Percentiles rank a stretch among this genome's conserved stretches.
Evolutionary conservation across 2,888 invertebrate species (phyloP).

Genomic region (Cosmia pyralina): DNA sequence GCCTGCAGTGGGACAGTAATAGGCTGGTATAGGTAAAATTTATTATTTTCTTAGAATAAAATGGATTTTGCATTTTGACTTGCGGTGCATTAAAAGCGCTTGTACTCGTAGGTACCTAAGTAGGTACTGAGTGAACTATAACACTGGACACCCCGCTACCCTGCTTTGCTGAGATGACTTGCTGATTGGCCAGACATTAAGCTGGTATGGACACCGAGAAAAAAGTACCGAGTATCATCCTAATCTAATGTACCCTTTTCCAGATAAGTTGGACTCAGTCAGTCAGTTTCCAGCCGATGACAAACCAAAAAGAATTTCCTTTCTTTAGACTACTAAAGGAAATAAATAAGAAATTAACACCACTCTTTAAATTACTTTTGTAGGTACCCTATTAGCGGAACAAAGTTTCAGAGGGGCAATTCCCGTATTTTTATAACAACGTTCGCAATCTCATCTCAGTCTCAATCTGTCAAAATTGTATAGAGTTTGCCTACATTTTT

Average conservation of each 20-base stretch:
- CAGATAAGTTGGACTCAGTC: background rate
- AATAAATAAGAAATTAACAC: constrained; percentile 1
- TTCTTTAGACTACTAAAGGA: constrained; percentile 1
- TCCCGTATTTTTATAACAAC: too few species aligned
- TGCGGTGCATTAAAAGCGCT: background rate
- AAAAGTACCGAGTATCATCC: background rate
- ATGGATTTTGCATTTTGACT: background rate
- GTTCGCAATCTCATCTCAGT: too few species aligned
- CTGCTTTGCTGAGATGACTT: too few species aligned
- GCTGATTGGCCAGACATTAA: background rate
- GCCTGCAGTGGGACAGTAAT: too few species aligned
- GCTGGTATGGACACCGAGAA: background rate
- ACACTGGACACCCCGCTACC: too few species aligned
- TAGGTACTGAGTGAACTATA: background rate
- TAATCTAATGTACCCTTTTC: background rate
- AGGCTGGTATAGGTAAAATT: too few species aligned
- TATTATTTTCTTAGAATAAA: background rate
- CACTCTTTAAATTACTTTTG: constrained; percentile 12
- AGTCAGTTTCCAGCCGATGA: background rate
- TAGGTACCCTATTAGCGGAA: constrained; percentile 21
- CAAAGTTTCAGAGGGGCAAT: constrained; percentile 33
- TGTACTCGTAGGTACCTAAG: too few species aligned
- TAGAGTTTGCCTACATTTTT: too few species aligned
- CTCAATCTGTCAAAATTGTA: too few species aligned
- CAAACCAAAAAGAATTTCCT: background rate